These are phyloP conservation scores for Maylandia zebra DNA, from an alignment of 2,113 vertebrate species.

Conservation along the genomic window DNA sequence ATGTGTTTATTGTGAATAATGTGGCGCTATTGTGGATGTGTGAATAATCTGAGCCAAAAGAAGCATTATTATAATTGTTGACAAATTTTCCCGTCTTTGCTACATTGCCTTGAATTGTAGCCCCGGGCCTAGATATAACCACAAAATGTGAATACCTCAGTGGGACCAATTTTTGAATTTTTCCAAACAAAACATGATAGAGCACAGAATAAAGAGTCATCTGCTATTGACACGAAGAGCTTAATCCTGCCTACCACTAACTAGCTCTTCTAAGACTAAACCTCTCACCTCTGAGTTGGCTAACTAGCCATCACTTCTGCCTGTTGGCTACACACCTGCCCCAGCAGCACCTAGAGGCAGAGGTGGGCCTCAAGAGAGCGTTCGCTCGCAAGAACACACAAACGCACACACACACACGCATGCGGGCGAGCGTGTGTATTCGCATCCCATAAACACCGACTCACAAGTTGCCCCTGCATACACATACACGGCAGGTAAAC, in stretches of 20 bases:
- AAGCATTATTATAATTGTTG: slow-evolving; percentile 1
- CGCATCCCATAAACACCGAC: background rate
- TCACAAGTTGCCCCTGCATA: background rate
- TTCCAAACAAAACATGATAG: slow-evolving; percentile 24
- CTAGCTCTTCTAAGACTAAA: slow-evolving; percentile 54
- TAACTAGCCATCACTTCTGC: slow-evolving; percentile 63
- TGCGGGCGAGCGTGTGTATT: background rate
- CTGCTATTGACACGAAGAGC: slow-evolving; percentile 51
- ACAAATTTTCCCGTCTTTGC: slow-evolving; percentile 12
- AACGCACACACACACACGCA: background rate
- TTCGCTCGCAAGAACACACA: background rate
- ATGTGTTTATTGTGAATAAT: background rate
- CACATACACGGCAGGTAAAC: background rate
- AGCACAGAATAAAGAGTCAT: slow-evolving; percentile 40
- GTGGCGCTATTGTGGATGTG: background rate
- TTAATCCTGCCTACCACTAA: slow-evolving; percentile 55
- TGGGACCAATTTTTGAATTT: slow-evolving; percentile 65
- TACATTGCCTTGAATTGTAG: slow-evolving; percentile 16
- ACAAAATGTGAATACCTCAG: slow-evolving; percentile 34
- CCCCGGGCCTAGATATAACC: slow-evolving; percentile 34
- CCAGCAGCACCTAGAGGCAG: slow-evolving; percentile 60
- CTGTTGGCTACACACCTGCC: slow-evolving; percentile 73
- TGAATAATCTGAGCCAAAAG: background rate
- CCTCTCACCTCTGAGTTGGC: slow-evolving; percentile 55
- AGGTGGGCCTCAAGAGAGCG: slow-evolving; percentile 46